A percentile compares a stretch with the other conserved stretches of the same genome.
These are phyloP conservation scores for Aphaenogaster rudis DNA, from an alignment of 1,140 invertebrate genomes.

Conservation along the genomic window DNA sequence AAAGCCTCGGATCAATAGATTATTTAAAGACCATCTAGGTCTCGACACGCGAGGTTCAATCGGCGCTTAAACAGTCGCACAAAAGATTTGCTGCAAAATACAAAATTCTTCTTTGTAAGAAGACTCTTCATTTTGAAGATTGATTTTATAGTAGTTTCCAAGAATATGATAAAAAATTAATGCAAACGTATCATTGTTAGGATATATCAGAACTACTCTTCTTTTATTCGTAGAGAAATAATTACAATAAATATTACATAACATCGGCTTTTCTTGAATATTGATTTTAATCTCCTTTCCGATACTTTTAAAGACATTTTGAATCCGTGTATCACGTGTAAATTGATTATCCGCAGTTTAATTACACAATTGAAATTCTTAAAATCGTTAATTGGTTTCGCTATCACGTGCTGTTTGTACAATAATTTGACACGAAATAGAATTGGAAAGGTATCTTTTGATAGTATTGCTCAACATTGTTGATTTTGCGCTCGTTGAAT, in stretches of 20 bases:
- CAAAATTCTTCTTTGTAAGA: neutral
- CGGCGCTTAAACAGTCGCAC: constrained; percentile 32
- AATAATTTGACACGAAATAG: neutral
- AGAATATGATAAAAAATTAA: neutral
- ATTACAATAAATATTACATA: neutral
- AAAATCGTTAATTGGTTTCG: neutral
- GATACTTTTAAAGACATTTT: neutral
- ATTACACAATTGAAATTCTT: constrained; percentile 23
- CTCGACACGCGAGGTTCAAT: constrained; percentile 65
- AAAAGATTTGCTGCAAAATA: neutral
- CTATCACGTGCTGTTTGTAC: neutral
- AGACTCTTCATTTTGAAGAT: neutral
- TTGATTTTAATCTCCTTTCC: neutral
- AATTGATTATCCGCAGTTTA: neutral
- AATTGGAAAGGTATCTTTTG: constrained; percentile 20
- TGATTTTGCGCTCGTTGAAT: constrained; percentile 16
- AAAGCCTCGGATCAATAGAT: too few relatives aligned
- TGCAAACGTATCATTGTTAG: neutral
- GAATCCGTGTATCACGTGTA: neutral
- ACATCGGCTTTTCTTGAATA: neutral
- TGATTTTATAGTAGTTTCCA: neutral
- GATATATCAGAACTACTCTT: neutral
- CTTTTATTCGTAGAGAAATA: neutral
- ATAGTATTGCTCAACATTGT: constrained; percentile 28
- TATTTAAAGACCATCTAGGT: too few relatives aligned